These are phyloP conservation scores for Onychomys leucogaster DNA, from an alignment of 2,797 vertebrate species.

Conservation along the genomic window DNA sequence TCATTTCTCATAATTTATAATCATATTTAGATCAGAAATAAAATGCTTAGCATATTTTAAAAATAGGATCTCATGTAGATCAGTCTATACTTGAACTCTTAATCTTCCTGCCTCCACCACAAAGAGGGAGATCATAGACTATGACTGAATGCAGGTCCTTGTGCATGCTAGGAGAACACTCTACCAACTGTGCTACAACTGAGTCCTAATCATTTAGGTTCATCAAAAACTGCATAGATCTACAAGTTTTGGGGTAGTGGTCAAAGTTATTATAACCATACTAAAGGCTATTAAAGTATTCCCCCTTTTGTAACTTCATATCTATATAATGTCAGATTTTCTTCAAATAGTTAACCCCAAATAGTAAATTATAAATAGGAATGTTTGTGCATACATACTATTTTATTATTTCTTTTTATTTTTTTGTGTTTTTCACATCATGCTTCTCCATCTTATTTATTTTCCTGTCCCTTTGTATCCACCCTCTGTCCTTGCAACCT, in stretches of 20 bases:
- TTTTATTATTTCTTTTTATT: background rate
- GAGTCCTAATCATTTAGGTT: background rate
- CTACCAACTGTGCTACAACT: background rate
- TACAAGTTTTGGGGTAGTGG: background rate
- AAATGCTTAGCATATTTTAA: background rate
- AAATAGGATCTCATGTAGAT: background rate
- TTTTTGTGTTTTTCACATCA: background rate
- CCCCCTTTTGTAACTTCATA: background rate
- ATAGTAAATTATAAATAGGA: background rate
- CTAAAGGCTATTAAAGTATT: background rate
- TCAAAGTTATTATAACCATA: background rate
- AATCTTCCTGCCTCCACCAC: background rate
- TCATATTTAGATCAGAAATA: background rate
- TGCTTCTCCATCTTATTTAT: background rate
- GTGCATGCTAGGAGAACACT: background rate
- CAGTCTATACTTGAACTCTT: background rate
- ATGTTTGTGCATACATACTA: background rate
- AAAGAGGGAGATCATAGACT: background rate
- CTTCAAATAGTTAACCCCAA: background rate
- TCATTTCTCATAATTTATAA: background rate
- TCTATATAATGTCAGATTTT: background rate
- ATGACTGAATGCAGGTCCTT: too few relatives aligned
- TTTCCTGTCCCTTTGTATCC: background rate
- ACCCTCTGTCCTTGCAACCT: background rate
- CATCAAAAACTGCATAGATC: background rate